These are phyloP conservation scores for Sebastes kiyomatsui DNA, from an alignment of 2,797 vertebrate species.

Conservation along the genomic window DNA sequence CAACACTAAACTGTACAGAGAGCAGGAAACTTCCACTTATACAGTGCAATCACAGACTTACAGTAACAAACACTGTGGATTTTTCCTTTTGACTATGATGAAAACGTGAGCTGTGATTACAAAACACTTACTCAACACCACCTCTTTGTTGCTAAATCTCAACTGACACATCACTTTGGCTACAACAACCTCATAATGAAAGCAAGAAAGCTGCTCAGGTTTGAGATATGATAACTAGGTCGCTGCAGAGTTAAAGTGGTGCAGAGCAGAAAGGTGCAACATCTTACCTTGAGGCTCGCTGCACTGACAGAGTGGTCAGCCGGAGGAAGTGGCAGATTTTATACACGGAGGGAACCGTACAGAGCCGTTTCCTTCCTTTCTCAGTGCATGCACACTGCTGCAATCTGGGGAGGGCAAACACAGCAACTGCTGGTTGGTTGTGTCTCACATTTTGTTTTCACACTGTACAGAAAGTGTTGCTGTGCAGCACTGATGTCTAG, in stretches of 20 bases:
- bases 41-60: neutral
- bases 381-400: neutral
- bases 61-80: neutral
- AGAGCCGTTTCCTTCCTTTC: slow-evolving; percentile 52
- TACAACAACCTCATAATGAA: neutral
- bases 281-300: slow-evolving; percentile 42
- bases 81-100: neutral
- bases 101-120: neutral
- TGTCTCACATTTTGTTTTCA: neutral
- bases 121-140: neutral
- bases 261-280: slow-evolving; percentile 27
- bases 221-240: slow-evolving; percentile 32
- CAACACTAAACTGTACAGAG: neutral
- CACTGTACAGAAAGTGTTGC: neutral
- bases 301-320: slow-evolving; percentile 23
- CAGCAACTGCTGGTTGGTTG: neutral
- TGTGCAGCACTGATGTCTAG: neutral
- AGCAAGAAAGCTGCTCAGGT: neutral
- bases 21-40: neutral
- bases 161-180: neutral
- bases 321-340: slow-evolving; percentile 46
- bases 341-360: neutral
- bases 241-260: neutral
- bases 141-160: neutral
- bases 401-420: neutral